Conservation (phyloP, 1,140 invertebrate genomes). For the Zaprionus vittiger region DNA sequence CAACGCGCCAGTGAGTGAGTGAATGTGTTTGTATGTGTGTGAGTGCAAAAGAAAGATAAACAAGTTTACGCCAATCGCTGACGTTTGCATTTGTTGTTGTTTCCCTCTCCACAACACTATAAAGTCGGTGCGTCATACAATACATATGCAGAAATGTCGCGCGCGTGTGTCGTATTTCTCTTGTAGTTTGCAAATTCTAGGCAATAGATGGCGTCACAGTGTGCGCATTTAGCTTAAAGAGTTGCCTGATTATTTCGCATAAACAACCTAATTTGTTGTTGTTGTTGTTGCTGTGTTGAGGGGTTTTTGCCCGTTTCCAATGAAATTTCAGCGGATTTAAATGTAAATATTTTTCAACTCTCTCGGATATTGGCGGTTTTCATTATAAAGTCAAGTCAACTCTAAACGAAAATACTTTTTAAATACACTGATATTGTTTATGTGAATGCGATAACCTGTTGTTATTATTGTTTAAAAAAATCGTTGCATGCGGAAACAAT, state of each 20-base stretch:
- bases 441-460: conserved; percentile 17
- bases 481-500: conserved; percentile 56
- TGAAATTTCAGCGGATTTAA: conserved; percentile 29
- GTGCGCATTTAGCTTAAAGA: conserved; percentile 7
- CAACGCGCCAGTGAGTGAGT: neutral
- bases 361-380: conserved; percentile 18
- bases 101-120: conserved; percentile 12
- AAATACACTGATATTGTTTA: conserved; percentile 9
- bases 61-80: conserved; percentile 36
- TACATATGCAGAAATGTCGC: neutral
- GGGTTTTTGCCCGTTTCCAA: conserved; percentile 30
- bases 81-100: conserved; percentile 28
- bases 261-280: conserved; percentile 58
- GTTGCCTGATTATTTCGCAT: conserved; percentile 53
- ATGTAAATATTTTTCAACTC: conserved; percentile 32
- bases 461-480: conserved; percentile 35
- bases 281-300: conserved; percentile 41
- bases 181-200: conserved; percentile 25
- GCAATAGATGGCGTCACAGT: conserved; percentile 40
- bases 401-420: conserved; percentile 36
- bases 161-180: conserved; percentile 8
- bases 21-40: neutral
- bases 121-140: conserved; percentile 32
- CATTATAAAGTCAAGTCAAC: conserved; percentile 18
- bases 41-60: conserved; percentile 43